Evolutionary conservation across 1,140 invertebrate species (phyloP), one percentile per base, ranked within the genome.

Genomic region (Camponotus floridanus): DNA sequence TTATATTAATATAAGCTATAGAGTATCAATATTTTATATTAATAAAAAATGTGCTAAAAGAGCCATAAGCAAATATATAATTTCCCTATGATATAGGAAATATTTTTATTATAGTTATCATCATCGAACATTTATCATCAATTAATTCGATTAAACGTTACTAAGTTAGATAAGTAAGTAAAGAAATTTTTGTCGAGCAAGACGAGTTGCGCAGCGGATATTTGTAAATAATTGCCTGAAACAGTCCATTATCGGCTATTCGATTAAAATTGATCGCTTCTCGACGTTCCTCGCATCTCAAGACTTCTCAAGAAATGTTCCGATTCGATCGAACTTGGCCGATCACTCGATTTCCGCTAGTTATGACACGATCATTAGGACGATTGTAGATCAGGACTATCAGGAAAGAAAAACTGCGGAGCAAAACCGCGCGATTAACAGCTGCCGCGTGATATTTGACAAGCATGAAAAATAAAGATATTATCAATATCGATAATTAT

Each of bases 201-300:
- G 26, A 26, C 26, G 1, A 61, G 31, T 9, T 2, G 18, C 36
- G 48, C 31, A 21, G n/a, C 42, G 45, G 45, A 64, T 48, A 59
- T 59, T 73, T 33, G 57, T 26, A 48, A 65, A 78, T 84, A 74
- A 51, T 68, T 11, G 33, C 21, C 45, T 36, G 9, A 15, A 51
- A 39, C 65, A 39, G 18, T 8, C 51, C 39, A 36, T 76, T 71
- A 64, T 42, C 81, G 73, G 9, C n/a, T 74, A 18, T 55, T 2
- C 33, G 45, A 76, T 78, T 64, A 67, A 78, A 85, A 64, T 84
- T n/a, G 21, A 73, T 71, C 45, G 21, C n/a, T 55, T 5, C 48
- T 11, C 33, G 21, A 80, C 15, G 21, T n/a, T 57, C 7, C 21
- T 45, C 67, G 4, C 5, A 8, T 2, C 21, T 26, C 7, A n/a